Percentiles rank a stretch among this genome's conserved stretches.
These are phyloP conservation scores for Tokudaia muenninki DNA, from an alignment of 2,797 vertebrate genomes.

Conservation along the genomic window DNA sequence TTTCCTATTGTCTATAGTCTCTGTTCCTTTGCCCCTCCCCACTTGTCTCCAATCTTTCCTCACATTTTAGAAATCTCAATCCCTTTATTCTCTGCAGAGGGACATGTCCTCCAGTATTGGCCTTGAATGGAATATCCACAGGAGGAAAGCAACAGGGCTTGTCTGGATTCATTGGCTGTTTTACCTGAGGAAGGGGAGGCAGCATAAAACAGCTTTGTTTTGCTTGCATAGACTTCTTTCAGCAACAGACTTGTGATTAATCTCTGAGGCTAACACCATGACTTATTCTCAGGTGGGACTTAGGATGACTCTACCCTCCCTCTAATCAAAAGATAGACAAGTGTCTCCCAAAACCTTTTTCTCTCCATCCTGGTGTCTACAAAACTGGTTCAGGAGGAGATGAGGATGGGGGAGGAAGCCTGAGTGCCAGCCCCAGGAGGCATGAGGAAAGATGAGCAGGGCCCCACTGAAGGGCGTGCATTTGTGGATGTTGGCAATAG, in stretches of 20 bases:
- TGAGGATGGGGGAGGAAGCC: not conserved
- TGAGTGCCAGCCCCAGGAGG: not conserved
- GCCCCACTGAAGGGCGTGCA: not conserved
- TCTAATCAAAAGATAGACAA: not conserved
- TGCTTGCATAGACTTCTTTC: conserved; percentile 12
- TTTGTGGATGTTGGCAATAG: not conserved
- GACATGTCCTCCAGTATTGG: not conserved
- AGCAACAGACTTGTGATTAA: not conserved
- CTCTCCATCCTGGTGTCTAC: not conserved
- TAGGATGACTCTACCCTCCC: not conserved
- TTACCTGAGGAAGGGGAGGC: not conserved
- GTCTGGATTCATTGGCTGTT: not conserved
- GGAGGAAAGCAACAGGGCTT: not conserved
- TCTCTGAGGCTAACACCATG: not conserved
- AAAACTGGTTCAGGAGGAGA: not conserved
- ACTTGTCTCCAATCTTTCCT: not conserved
- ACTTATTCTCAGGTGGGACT: not conserved
- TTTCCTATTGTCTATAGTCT: conserved; percentile 55
- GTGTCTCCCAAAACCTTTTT: not conserved
- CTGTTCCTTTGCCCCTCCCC: not conserved
- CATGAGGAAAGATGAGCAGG: not conserved
- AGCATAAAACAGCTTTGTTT: not conserved
- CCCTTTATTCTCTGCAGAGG: not conserved
- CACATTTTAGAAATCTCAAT: not conserved
- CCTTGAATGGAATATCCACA: not conserved